phyloP scores from a whole-genome alignment of 2,113 vertebrate species.

The Semnopithecus entellus region DNA sequence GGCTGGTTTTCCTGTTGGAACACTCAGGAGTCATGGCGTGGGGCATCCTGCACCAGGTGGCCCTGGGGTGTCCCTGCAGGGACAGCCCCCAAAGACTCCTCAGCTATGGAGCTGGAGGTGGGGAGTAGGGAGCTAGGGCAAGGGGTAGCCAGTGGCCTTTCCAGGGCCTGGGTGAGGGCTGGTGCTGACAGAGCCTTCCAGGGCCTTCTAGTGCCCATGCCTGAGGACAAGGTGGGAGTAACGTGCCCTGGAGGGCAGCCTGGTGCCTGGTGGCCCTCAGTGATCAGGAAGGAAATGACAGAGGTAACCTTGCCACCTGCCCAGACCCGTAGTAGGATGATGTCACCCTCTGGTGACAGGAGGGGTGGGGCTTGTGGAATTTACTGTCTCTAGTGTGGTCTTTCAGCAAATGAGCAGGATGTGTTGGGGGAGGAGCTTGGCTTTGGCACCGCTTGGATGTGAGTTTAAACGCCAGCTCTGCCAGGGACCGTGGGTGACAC shows the following conservation, averaged over 20 bases:
- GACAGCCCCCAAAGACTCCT: too few relatives aligned
- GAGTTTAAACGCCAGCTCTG: neutral
- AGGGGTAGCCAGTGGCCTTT: fast-evolving
- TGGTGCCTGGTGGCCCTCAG: neutral
- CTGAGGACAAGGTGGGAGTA: fast-evolving
- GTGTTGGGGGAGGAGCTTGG: neutral
- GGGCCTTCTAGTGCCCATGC: neutral
- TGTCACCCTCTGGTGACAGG: neutral
- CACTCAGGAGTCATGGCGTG: neutral
- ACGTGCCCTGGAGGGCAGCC: neutral
- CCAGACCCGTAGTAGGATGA: neutral
- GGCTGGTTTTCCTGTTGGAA: neutral
- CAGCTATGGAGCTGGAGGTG: neutral
- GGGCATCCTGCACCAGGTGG: neutral
- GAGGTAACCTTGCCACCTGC: neutral
- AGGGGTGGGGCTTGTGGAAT: too few relatives aligned
- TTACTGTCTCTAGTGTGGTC: neutral
- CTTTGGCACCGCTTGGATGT: neutral
- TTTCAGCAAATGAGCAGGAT: neutral
- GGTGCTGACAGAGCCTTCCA: neutral
- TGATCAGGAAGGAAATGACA: neutral
- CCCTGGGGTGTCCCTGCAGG: neutral
- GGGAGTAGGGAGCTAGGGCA: neutral
- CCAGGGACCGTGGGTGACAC: neutral
- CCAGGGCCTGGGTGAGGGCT: neutral